phyloP scores from a whole-genome alignment of 2,113 vertebrate species.

The Oreotrochilus melanogaster region DNA sequence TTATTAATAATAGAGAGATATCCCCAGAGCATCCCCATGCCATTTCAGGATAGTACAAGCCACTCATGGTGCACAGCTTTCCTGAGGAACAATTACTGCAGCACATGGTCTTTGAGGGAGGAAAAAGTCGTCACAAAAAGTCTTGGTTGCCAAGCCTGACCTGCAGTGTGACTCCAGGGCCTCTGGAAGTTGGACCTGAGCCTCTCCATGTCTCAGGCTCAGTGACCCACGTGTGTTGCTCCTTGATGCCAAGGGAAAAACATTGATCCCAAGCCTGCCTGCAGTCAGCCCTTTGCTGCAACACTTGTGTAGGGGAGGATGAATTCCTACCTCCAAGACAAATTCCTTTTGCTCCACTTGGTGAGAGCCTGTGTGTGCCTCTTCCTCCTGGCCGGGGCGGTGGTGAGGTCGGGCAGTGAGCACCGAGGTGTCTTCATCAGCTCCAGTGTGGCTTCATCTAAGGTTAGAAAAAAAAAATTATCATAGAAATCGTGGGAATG shows the following conservation, averaged over 20 bases:
- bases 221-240: fast-evolving
- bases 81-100: background rate
- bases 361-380: conserved; percentile 74
- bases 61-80: background rate
- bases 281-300: background rate
- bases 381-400: conserved; percentile 70
- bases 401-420: conserved; percentile 88
- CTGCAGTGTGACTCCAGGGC: background rate
- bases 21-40: background rate
- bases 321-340: conserved; percentile 92
- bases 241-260: background rate
- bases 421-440: conserved; percentile 96
- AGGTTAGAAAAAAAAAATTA: background rate
- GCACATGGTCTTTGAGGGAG: background rate
- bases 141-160: background rate
- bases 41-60: background rate
- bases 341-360: conserved; percentile 93
- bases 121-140: background rate
- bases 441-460: conserved; percentile 90
- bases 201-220: background rate
- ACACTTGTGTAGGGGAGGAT: background rate
- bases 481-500: background rate
- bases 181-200: background rate
- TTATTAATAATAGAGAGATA: background rate
- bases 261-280: background rate